Conservation (phyloP, 2,797 vertebrate species). For the Acanthurus leucopareius region DNA sequence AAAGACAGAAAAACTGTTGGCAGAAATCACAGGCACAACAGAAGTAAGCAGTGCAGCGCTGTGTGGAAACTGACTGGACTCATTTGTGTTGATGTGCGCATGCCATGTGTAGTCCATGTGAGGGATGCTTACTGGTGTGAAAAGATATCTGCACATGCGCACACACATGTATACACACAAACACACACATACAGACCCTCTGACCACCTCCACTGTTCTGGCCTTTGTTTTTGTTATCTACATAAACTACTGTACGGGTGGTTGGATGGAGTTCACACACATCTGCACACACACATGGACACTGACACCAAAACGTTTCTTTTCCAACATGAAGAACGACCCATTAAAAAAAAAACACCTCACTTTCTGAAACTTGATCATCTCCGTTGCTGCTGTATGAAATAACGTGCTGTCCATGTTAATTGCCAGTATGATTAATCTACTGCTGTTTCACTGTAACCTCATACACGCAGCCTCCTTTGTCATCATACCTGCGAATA, state of each 20-base stretch:
- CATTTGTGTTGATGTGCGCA: constrained; percentile 49
- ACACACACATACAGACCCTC: constrained; percentile 19
- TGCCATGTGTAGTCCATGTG: constrained; percentile 26
- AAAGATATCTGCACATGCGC: constrained; percentile 18
- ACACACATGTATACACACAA: constrained; percentile 16
- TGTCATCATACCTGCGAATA: constrained; percentile 23
- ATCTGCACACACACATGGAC: constrained; percentile 50
- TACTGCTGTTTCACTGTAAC: constrained; percentile 53
- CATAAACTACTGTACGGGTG: constrained; percentile 46
- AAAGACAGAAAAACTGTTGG: constrained; percentile 47
- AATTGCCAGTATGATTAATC: constrained; percentile 67
- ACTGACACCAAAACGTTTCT: constrained; percentile 55
- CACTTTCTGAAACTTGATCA: constrained; percentile 56
- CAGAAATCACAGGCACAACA: constrained; percentile 37
- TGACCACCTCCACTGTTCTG: constrained; percentile 53
- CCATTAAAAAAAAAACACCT: constrained; percentile 26
- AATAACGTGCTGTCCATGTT: constrained; percentile 53
- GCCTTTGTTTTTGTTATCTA: constrained; percentile 60
- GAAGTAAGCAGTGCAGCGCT: background rate
- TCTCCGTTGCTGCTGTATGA: constrained; percentile 42
- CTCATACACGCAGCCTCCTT: constrained; percentile 33
- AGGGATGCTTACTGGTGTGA: constrained; percentile 36
- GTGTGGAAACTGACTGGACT: constrained; percentile 55
- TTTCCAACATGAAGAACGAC: constrained; percentile 39
- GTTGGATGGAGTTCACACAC: constrained; percentile 58